Evolutionary conservation across 2,888 invertebrate genomes (phyloP).

Genomic region (Apotomis betuletana): DNA sequence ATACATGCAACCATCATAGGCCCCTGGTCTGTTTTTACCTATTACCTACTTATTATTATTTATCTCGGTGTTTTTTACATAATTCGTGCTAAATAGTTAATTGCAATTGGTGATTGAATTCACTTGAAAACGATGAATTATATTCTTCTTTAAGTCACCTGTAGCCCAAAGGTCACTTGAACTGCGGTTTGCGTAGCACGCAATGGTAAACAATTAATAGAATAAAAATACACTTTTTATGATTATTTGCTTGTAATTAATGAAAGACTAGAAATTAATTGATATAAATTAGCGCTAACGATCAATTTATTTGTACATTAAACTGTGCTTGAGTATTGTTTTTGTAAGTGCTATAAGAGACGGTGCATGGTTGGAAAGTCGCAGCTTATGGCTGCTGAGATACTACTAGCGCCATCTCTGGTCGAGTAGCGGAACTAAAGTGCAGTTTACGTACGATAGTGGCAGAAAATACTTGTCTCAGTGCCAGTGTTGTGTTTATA

Average conservation of each 20-base stretch:
- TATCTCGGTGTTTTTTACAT: neutral
- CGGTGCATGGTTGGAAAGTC: neutral
- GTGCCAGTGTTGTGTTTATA: too few species aligned
- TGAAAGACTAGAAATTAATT: neutral
- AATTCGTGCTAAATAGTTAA: neutral
- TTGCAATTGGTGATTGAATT: conserved; percentile 5
- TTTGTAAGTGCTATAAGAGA: neutral
- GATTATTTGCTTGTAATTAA: neutral
- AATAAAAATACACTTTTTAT: neutral
- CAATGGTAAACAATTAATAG: neutral
- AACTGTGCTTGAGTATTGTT: neutral
- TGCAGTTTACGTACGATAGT: neutral
- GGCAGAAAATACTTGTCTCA: neutral
- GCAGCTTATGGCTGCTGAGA: neutral
- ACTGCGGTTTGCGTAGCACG: neutral
- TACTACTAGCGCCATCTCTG: conserved; percentile 71
- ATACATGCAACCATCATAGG: too few species aligned
- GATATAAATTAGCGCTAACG: too few species aligned
- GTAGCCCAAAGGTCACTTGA: neutral
- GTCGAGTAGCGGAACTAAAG: conserved; percentile 69
- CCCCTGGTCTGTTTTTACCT: too few species aligned
- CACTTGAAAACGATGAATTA: conserved; percentile 1
- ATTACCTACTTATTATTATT: neutral
- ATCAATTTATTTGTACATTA: neutral
- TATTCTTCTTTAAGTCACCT: neutral